These are phyloP conservation scores for Tenthredo notha DNA, from an alignment of 2,888 invertebrate genomes.

Conservation along the genomic window DNA sequence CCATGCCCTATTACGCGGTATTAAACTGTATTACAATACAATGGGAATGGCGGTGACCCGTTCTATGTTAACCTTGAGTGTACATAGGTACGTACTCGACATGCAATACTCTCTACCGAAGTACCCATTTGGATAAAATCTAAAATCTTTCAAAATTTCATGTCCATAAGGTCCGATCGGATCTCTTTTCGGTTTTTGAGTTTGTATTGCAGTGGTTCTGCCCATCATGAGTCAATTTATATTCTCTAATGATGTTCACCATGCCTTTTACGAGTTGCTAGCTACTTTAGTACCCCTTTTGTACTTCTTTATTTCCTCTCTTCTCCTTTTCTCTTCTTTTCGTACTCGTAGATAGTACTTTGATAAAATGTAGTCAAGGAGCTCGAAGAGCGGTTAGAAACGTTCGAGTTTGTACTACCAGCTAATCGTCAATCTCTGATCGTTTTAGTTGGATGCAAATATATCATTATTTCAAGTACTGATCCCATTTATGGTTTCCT, in stretches of 20 bases:
- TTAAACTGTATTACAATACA: constrained; percentile 74
- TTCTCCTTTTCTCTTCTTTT: background rate
- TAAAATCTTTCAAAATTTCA: background rate
- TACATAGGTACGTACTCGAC: background rate
- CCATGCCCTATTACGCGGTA: constrained; percentile 70
- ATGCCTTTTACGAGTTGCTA: constrained; percentile 10
- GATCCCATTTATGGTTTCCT: background rate
- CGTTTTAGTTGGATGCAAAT: constrained; percentile 25
- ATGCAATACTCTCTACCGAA: background rate
- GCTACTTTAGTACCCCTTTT: background rate
- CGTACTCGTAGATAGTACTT: constrained; percentile 26
- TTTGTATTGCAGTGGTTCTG: background rate
- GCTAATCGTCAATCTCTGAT: constrained; percentile 51
- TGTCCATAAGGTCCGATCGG: background rate
- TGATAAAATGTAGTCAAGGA: constrained; percentile 14
- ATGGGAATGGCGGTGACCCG: constrained; percentile 63
- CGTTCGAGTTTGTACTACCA: constrained; percentile 25
- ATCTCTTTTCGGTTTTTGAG: background rate
- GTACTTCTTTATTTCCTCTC: background rate
- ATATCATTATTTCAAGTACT: background rate
- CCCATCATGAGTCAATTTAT: background rate
- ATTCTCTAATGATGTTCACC: constrained; percentile 33
- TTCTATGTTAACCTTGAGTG: constrained; percentile 57
- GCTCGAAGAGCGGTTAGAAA: background rate
- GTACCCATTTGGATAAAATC: background rate